Base-by-base conservation (phyloP, 2,113 vertebrate genomes). In the Chitala chitala region DNA sequence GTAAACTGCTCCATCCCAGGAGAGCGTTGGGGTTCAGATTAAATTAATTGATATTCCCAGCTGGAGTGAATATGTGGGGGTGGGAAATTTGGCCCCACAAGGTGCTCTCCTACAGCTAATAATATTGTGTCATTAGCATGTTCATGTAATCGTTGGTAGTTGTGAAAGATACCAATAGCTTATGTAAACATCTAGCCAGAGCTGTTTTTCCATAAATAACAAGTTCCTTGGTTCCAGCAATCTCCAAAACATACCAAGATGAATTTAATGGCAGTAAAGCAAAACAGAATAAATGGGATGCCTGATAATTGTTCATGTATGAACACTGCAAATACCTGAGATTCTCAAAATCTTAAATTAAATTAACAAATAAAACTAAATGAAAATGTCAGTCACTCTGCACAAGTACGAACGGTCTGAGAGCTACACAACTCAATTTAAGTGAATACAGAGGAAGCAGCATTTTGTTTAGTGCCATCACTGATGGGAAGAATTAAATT, bases 61-160 rank as follows among this genome's bases (percentile, higher is more conserved):
- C 63, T 44, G 58, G 58, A 63, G 58, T 38, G 58, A 36, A 13
- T 29, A 7, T 13, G 17, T 63, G 31, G 58, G 58, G 33, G 17
- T 3, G 58, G 31, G 29, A 6, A 5, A 46, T 63, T 20, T 63
- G 33, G 38, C 31, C 38, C 58, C 29, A 38, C 38, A 63, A 63
- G 58, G 8, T 10, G 3, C n/a, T 13, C 63, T 5, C 22, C 3
- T 44, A 10, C 13, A 38, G 9, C 63, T 66, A 33, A 38, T n/a
- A n/a, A n/a, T n/a, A n/a, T n/a, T n/a, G 31, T 38, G 58, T 63
- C 59, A 63, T 63, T 63, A 63, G 17, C 59, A 38, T 63, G 59
- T n/a, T n/a, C n/a, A n/a, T n/a, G n/a, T n/a, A n/a, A n/a, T n/a
- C n/a, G n/a, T n/a, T n/a, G n/a, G n/a, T n/a, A n/a, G n/a, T n/a